phyloP scores from a whole-genome alignment of 2,888 invertebrate genomes.

The Lepidocyrtinus sp. region DNA sequence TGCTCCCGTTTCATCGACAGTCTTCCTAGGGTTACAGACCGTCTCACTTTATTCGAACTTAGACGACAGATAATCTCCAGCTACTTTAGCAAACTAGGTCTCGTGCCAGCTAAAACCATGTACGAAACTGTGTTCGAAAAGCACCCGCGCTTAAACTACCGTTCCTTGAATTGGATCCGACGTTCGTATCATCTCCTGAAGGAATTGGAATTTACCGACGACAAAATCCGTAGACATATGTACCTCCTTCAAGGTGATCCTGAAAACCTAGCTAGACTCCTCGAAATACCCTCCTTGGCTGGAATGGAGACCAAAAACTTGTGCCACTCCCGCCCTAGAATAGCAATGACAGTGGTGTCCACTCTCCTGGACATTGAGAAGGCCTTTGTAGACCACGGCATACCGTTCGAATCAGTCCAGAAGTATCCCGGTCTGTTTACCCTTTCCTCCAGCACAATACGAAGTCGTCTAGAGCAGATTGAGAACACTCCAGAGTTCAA shows the following conservation, averaged over 20 bases:
- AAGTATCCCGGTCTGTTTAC: conserved; percentile 77
- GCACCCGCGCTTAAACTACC: conserved; percentile 72
- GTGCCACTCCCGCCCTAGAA: conserved; percentile 77
- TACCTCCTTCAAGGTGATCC: conserved; percentile 78
- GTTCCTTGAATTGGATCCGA: conserved; percentile 75
- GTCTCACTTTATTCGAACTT: conserved; percentile 43
- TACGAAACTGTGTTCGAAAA: conserved; percentile 72
- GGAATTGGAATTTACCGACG: conserved; percentile 42
- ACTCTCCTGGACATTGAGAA: conserved; percentile 76
- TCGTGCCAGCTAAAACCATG: conserved; percentile 72
- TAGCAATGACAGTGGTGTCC: conserved; percentile 77
- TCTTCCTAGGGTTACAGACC: conserved; percentile 38
- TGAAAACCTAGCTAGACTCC: conserved; percentile 76
- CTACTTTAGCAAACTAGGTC: conserved; percentile 73
- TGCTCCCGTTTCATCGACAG: conserved; percentile 13
- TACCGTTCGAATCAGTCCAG: conserved; percentile 75
- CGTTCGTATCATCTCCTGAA: conserved; percentile 76
- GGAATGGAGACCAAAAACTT: conserved; percentile 76
- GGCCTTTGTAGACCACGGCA: conserved; percentile 77
- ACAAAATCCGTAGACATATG: conserved; percentile 76
- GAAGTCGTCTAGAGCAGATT: conserved; percentile 76
- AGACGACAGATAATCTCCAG: conserved; percentile 47
- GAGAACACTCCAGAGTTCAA: conserved; percentile 77
- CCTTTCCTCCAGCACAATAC: conserved; percentile 77
- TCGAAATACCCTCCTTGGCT: conserved; percentile 76